phyloP scores from a whole-genome alignment of 92 coral and sea anemone species.

The Plumapathes pennacea region DNA sequence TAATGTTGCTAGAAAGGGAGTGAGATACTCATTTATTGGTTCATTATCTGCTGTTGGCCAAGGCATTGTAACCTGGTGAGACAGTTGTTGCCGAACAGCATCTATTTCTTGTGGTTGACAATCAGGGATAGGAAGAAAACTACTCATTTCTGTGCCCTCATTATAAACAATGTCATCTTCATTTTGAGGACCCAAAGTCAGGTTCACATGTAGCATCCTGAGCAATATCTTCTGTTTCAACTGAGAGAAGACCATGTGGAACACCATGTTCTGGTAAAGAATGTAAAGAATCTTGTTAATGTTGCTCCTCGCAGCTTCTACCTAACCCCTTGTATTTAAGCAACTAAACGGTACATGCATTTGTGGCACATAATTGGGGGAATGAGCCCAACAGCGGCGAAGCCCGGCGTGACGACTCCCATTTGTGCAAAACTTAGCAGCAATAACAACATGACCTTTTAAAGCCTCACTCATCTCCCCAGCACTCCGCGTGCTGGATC shows the following conservation, averaged over 20 bases:
- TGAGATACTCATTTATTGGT: constrained; percentile 63
- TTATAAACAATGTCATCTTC: constrained; percentile 51
- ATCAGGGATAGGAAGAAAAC: constrained; percentile 45
- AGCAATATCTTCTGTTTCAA: constrained; percentile 54
- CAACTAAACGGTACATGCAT: no score
- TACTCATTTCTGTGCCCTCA: constrained; percentile 29
- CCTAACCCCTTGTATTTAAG: no score
- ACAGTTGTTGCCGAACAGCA: constrained; percentile 45
- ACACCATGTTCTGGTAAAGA: constrained; percentile 66
- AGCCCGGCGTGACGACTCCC: no score
- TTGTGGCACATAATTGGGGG: no score
- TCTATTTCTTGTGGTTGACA: constrained; percentile 45
- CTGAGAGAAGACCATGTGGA: constrained; percentile 48
- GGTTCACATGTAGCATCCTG: constrained; percentile 14
- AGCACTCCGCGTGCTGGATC: no score
- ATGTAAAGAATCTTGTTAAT: constrained; percentile 26
- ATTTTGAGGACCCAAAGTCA: constrained; percentile 42
- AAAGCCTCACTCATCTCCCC: no score
- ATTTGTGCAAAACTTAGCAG: no score
- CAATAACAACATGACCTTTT: no score
- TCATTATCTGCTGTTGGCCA: constrained; percentile 68
- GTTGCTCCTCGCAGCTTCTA: no score
- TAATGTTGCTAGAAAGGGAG: constrained; percentile 68
- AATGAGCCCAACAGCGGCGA: no score
- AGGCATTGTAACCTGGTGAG: constrained; percentile 17